These are phyloP conservation scores for Petrocephalus microphthalmus DNA, from an alignment of 2,113 vertebrate genomes.

Conservation along the genomic window DNA sequence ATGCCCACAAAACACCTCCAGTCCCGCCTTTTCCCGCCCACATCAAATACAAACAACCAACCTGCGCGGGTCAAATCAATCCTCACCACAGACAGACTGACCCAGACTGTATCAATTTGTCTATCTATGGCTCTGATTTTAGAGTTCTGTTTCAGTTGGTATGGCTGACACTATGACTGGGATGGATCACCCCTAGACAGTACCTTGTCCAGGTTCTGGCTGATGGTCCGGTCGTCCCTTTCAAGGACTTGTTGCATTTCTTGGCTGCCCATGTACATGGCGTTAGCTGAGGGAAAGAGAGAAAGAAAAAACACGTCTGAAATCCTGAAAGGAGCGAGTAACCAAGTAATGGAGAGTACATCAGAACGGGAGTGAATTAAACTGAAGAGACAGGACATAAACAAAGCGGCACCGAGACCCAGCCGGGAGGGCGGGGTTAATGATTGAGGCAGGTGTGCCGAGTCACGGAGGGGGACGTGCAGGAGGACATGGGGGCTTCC, in stretches of 20 bases:
- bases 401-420: background rate
- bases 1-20: background rate
- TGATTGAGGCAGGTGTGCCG: background rate
- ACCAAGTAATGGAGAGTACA: background rate
- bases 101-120: background rate
- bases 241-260: constrained; percentile 81
- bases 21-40: background rate
- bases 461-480: background rate
- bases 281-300: constrained; percentile 66
- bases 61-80: background rate
- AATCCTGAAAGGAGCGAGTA: background rate
- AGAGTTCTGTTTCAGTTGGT: background rate
- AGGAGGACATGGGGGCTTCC: background rate
- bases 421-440: background rate
- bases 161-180: background rate
- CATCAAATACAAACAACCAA: background rate
- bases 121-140: background rate
- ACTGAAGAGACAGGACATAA: background rate
- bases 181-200: constrained; percentile 5
- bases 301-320: constrained; percentile 21
- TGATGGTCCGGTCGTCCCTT: constrained; percentile 76
- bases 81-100: background rate
- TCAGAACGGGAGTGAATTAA: background rate
- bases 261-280: constrained; percentile 82
- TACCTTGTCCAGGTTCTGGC: constrained; percentile 82